Evolutionary conservation across 2,113 vertebrate species (phyloP).

Genomic region (cattle (Bos taurus)): DNA sequence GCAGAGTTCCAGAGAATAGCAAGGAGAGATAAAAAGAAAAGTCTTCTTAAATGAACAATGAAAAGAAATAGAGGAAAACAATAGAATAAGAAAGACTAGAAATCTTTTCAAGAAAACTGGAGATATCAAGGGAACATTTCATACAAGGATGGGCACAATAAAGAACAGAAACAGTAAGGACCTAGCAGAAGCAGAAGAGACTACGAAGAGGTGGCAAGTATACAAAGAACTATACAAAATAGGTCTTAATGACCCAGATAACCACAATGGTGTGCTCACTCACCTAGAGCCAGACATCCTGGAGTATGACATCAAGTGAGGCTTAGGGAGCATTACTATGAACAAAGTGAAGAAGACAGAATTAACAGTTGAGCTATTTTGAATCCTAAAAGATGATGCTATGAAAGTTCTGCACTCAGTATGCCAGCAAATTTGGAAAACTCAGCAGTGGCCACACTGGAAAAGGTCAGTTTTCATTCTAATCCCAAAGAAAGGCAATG

Average conservation of each 20-base stretch:
- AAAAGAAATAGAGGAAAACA: background rate
- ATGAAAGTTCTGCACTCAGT: background rate
- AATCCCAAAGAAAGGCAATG: background rate
- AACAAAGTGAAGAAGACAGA: background rate
- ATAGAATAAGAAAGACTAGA: background rate
- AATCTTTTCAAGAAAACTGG: background rate
- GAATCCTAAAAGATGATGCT: background rate
- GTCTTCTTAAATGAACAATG: background rate
- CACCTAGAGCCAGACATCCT: background rate
- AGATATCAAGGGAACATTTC: background rate
- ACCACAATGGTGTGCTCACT: background rate
- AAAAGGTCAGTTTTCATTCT: background rate
- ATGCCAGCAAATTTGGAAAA: background rate
- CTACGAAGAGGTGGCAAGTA: background rate
- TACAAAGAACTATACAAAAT: background rate
- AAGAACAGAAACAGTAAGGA: background rate
- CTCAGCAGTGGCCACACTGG: background rate
- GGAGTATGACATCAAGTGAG: background rate
- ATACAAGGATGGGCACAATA: background rate
- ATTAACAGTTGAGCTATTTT: background rate
- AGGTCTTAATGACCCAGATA: background rate
- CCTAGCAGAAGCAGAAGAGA: background rate
- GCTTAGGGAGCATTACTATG: background rate
- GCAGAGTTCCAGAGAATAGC: background rate
- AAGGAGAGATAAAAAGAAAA: background rate